A percentile compares a stretch with the other conserved stretches of the same genome.
These are phyloP conservation scores for Papilio xuthus DNA, from an alignment of 1,140 invertebrate species.

Conservation along the genomic window DNA sequence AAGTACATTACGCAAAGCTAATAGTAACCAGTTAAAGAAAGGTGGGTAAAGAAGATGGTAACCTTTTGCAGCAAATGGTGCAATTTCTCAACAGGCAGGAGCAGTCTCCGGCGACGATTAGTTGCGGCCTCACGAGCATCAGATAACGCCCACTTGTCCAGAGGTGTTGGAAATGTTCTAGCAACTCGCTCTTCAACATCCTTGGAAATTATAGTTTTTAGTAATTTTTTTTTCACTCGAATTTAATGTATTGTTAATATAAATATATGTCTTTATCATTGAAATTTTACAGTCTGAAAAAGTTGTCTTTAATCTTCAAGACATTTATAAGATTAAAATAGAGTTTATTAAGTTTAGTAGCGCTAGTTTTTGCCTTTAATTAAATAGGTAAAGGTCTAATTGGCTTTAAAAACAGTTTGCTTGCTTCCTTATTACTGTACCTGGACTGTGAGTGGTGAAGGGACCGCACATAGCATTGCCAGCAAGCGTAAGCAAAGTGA, in stretches of 20 bases:
- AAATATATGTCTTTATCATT: not conserved
- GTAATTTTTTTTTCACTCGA: too few relatives aligned
- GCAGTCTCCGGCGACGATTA: constrained; percentile 90
- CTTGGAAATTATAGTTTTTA: constrained; percentile 72
- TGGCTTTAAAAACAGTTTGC: too few relatives aligned
- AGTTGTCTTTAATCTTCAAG: not conserved
- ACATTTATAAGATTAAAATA: not conserved
- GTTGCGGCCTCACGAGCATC: constrained; percentile 93
- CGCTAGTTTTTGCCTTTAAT: too few relatives aligned
- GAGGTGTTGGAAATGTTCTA: constrained; percentile 95
- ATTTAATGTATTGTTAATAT: too few relatives aligned
- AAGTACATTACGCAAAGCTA: not conserved
- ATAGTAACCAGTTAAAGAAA: too few relatives aligned
- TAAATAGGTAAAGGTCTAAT: too few relatives aligned
- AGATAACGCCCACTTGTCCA: constrained; percentile 95
- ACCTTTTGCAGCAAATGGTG: constrained; percentile 95
- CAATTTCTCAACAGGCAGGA: constrained; percentile 94
- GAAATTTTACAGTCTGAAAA: too few relatives aligned
- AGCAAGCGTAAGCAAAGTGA: constrained; percentile 93
- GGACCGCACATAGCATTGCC: constrained; percentile 92
- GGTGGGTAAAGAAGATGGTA: constrained; percentile 41
- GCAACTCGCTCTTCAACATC: constrained; percentile 96
- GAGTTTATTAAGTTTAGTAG: too few relatives aligned
- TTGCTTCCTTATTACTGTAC: constrained; percentile 54
- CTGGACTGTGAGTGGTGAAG: constrained; percentile 89